Evolutionary conservation across 2,888 invertebrate genomes (phyloP).

Genomic region (Lasioglossum lativentre): DNA sequence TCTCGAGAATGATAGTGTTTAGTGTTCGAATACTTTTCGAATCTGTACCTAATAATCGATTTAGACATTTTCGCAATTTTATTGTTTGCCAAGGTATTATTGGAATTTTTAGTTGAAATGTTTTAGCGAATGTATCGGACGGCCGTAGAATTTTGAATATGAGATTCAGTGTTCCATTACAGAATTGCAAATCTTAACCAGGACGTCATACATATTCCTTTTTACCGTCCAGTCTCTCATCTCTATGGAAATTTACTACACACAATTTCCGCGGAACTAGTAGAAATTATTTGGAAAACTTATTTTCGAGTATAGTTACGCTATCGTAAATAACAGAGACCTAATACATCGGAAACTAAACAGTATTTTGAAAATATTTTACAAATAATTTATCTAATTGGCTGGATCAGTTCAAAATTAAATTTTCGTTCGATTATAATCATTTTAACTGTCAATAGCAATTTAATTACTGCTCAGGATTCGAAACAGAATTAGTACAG

Average conservation of each 20-base stretch:
- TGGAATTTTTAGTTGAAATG: background rate
- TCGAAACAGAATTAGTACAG: background rate
- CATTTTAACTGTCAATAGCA: too few relatives aligned
- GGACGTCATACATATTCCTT: conserved; percentile 11
- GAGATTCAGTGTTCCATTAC: conserved; percentile 1
- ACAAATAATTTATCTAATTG: too few relatives aligned
- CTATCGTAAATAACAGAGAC: background rate
- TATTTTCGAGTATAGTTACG: background rate
- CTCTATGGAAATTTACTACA: background rate
- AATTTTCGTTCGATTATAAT: too few relatives aligned
- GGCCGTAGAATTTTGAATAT: background rate
- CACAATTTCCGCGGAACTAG: background rate
- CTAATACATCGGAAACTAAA: background rate
- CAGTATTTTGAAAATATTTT: background rate
- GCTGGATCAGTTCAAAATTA: too few relatives aligned
- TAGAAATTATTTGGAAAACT: background rate
- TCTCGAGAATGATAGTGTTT: too few relatives aligned
- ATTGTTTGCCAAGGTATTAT: too few relatives aligned
- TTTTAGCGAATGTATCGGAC: background rate
- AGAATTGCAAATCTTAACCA: conserved; percentile 18
- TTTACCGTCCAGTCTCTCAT: background rate
- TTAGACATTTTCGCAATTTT: too few relatives aligned
- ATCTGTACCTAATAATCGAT: too few relatives aligned
- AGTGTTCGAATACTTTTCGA: too few relatives aligned
- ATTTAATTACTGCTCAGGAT: too few relatives aligned